A percentile compares a stretch with the other conserved stretches of the same genome.
Evolutionary conservation across 2,113 vertebrate species (phyloP).

Genomic region (Hemibagrus wyckioides): DNA sequence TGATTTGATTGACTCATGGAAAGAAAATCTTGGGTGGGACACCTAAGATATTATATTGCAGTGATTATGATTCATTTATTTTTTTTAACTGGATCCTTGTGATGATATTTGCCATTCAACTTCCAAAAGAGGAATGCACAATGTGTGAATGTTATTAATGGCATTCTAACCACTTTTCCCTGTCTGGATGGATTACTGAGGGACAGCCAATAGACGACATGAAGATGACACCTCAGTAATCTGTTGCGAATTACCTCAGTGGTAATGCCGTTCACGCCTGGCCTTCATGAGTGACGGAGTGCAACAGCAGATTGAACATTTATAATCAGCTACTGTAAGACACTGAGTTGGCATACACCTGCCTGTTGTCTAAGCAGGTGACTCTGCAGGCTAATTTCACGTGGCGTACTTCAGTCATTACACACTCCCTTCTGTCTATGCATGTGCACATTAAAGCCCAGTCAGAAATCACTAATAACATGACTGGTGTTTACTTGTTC

Average conservation of each 20-base stretch:
- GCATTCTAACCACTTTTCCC: not conserved
- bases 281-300: constrained; percentile 34
- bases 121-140: not conserved
- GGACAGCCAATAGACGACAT: not conserved
- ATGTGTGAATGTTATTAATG: not conserved
- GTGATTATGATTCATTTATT: not conserved
- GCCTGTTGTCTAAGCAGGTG: constrained; percentile 45
- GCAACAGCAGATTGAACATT: constrained; percentile 60
- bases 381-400: not conserved
- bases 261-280: constrained; percentile 38
- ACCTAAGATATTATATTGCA: not conserved
- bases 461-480: not conserved
- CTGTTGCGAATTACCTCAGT: constrained; percentile 50
- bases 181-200: constrained; percentile 16
- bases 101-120: not conserved
- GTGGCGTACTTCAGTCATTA: not conserved
- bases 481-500: not conserved
- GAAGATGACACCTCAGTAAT: constrained; percentile 15
- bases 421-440: not conserved
- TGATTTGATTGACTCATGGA: not conserved
- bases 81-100: not conserved
- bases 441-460: not conserved
- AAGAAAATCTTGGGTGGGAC: not conserved
- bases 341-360: constrained; percentile 47
- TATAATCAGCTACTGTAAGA: constrained; percentile 55